Percentiles rank a stretch among this genome's conserved stretches.
These are phyloP conservation scores for Tipula confusa DNA, from an alignment of 2,888 invertebrate genomes.

Conservation along the genomic window DNA sequence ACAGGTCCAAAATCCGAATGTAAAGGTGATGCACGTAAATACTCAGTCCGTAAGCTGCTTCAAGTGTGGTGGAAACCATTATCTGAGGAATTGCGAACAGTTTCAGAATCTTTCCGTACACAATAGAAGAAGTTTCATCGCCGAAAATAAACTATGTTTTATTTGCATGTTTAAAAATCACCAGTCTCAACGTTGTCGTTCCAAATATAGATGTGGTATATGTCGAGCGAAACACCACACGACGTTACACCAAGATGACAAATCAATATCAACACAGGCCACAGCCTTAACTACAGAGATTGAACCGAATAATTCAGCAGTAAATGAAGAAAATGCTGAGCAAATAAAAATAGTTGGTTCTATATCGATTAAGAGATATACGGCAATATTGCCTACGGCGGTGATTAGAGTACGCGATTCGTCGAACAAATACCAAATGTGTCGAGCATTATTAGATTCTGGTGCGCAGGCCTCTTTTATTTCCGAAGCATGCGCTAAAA, in stretches of 20 bases:
- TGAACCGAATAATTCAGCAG: too few relatives aligned
- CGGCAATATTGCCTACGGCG: not conserved
- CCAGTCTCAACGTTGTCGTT: not conserved
- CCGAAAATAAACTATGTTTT: not conserved
- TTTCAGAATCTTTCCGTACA: not conserved
- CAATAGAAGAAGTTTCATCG: not conserved
- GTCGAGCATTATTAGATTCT: too few relatives aligned
- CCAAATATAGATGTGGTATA: not conserved
- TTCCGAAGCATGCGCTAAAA: too few relatives aligned
- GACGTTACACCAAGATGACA: not conserved
- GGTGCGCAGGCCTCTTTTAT: too few relatives aligned
- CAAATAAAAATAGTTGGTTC: too few relatives aligned
- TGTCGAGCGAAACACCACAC: not conserved
- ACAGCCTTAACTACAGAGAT: too few relatives aligned
- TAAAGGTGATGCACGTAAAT: not conserved
- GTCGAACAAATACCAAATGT: too few relatives aligned
- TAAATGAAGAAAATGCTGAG: too few relatives aligned
- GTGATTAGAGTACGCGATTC: not conserved
- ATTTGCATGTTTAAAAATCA: not conserved
- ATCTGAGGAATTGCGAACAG: not conserved
- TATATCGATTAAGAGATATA: not conserved
- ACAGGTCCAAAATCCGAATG: not conserved
- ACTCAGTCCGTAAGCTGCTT: not conserved
- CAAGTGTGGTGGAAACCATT: not conserved
- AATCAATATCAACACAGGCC: too few relatives aligned